Conservation (phyloP, 1,140 invertebrate species). For the Maconellicoccus hirsutus region DNA sequence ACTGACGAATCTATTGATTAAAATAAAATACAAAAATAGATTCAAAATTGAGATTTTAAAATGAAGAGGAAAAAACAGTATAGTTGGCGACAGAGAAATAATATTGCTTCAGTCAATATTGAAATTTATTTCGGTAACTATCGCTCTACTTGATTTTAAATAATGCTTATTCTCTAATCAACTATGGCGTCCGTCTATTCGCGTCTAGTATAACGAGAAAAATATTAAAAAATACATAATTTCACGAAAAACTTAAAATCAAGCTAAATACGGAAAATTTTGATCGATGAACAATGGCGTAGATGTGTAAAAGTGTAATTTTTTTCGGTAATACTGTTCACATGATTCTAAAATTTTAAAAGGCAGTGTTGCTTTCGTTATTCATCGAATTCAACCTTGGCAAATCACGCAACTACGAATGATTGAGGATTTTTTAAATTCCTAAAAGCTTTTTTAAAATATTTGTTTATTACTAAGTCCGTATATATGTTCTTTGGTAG, state of each 20-base stretch:
- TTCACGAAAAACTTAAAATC: neutral
- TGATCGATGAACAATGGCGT: neutral
- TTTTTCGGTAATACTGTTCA: neutral
- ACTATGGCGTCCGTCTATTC: neutral
- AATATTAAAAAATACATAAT: neutral
- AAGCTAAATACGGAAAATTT: neutral
- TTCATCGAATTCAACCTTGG: neutral
- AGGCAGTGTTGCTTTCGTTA: neutral
- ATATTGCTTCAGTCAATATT: neutral
- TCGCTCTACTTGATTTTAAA: constrained; percentile 1
- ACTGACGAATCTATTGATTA: neutral
- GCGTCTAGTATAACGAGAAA: neutral
- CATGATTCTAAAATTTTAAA: neutral
- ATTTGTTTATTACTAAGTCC: neutral
- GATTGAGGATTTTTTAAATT: neutral
- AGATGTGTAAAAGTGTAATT: neutral
- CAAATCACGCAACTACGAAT: neutral
- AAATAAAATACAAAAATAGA: neutral
- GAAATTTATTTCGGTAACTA: neutral
- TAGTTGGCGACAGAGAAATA: neutral
- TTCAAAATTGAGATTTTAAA: neutral
- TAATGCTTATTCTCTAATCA: neutral
- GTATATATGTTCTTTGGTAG: neutral
- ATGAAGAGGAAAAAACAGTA: neutral
- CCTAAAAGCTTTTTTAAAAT: neutral